Evolutionary conservation across 2,888 invertebrate genomes (phyloP), one percentile per base, ranked within the genome.

Genomic region (Polymixis lichenea): DNA sequence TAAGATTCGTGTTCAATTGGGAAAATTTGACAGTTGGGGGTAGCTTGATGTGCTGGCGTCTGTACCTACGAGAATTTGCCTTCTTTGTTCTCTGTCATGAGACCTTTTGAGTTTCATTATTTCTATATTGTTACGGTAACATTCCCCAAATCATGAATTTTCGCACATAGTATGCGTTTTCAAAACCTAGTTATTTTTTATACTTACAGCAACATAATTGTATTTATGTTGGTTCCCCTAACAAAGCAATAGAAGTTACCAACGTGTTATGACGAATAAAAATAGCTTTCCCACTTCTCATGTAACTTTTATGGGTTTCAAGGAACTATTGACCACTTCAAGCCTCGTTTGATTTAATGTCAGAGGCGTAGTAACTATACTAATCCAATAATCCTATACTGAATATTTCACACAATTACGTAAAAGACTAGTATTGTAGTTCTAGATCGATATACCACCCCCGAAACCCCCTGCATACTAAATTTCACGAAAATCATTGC

Each of bases 221-320:
- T 25, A 32, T 62, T 70, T 70, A 56, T 56, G 13, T 55, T 71
- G 58, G 75, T 72, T 72, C 25, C 25, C 17, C 69, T 77, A 72
- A 78, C 46, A 73, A 72, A 75, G 28, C 58, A 75, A 74, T 76
- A n/a, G 17, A 68, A 72, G 55, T 74, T 68, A 75, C 64, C 22
- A 84, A 77, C 72, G 65, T 68, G 75, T 80, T 82, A 72, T 77
- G 85, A 81, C 75, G 51, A 80, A 80, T 78, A 83, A 80, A 83
- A 86, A 84, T 83, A 82, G 75, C 69, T 77, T 88, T 84, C 51
- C 82, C n/a, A 67, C 70, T 78, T 77, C 82, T 67, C 62, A 86
- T 90, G 83, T 80, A 90, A 88, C 83, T 90, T 91, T 90, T 87
- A 91, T 87, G 83, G 73, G 85, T 80, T 90, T 85, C 87, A 72